Conservation (phyloP, 2,888 invertebrate species). For the Orthosia gracilis region DNA sequence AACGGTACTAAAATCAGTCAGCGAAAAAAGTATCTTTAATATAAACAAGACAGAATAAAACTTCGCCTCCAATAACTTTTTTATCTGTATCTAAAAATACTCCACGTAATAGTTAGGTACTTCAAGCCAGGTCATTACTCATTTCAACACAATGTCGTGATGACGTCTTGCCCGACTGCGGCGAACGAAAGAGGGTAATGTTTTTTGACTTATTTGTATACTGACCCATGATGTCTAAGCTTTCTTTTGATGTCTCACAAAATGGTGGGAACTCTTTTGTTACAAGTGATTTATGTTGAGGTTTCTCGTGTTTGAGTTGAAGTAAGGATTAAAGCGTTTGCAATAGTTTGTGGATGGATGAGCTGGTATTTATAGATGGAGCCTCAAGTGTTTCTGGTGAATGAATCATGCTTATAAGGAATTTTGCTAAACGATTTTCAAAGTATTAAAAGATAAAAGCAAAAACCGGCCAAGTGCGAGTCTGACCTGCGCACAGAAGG, state of each 20-base stretch:
- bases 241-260: conserved; percentile 51
- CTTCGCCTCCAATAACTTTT: conserved; percentile 25
- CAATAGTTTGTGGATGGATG: conserved; percentile 18
- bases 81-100: conserved; percentile 49
- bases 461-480: too few relatives aligned
- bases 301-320: conserved; percentile 25
- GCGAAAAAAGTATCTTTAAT: conserved; percentile 37
- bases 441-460: too few relatives aligned
- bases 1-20: conserved; percentile 31
- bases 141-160: conserved; percentile 56
- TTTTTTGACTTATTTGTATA: conserved; percentile 62
- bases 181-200: conserved; percentile 48
- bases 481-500: too few relatives aligned
- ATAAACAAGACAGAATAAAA: conserved; percentile 19
- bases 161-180: conserved; percentile 35
- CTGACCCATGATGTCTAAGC: conserved; percentile 56
- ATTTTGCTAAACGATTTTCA: too few relatives aligned
- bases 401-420: neutral
- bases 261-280: conserved; percentile 52
- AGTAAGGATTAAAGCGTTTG: conserved; percentile 34
- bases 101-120: conserved; percentile 19
- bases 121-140: conserved; percentile 49
- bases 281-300: conserved; percentile 46
- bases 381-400: neutral
- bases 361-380: too few relatives aligned